Evolutionary conservation across 2,113 vertebrate species (phyloP).

Genomic region (Tinamus guttatus): DNA sequence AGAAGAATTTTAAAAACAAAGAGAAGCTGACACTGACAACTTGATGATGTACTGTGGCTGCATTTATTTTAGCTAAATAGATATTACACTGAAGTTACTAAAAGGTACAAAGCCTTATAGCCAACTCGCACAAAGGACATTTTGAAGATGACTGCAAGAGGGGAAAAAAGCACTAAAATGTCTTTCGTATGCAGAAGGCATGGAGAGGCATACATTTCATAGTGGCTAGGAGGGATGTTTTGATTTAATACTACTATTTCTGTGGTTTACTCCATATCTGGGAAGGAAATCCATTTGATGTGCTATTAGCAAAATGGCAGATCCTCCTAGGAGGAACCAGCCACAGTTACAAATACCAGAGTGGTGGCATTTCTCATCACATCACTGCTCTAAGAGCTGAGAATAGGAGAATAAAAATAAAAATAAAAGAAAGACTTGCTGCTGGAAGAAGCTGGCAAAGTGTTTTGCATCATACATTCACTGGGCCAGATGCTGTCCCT

Average conservation of each 20-base stretch:
- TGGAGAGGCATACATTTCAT: not conserved
- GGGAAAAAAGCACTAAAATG: not conserved
- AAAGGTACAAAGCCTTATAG: not conserved
- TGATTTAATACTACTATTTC: not conserved
- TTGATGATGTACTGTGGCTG: not conserved
- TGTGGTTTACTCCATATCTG: not conserved
- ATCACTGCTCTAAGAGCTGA: not conserved
- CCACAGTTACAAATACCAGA: not conserved
- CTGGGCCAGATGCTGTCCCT: rapidly evolving
- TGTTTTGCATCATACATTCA: rapidly evolving
- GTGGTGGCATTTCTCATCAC: conserved; percentile 15
- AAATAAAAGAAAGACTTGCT: not conserved
- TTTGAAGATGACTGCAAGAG: not conserved
- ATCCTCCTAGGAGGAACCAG: conserved; percentile 21
- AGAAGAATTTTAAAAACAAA: not conserved
- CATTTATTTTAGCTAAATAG: not conserved
- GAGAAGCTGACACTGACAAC: not conserved
- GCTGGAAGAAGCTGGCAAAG: not conserved
- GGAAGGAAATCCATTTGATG: conserved; percentile 33
- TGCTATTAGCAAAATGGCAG: conserved; percentile 22
- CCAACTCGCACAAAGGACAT: not conserved
- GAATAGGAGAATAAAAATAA: not conserved
- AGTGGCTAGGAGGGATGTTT: not conserved
- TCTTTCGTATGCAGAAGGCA: rapidly evolving
- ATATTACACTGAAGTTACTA: rapidly evolving